phyloP scores from a whole-genome alignment of 2,113 vertebrate genomes.

The Calidris pugnax region DNA sequence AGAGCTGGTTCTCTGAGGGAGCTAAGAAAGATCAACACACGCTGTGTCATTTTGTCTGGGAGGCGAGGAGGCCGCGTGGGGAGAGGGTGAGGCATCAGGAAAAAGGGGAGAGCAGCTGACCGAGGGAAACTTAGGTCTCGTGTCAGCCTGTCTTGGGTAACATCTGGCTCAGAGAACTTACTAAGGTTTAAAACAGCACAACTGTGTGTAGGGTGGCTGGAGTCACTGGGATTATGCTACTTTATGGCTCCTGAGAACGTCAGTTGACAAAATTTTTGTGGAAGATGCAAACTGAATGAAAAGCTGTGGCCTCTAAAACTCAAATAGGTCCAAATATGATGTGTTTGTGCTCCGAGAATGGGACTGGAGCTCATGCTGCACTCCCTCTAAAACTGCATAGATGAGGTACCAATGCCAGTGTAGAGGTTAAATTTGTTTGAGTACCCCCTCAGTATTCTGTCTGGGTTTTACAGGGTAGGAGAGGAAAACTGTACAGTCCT shows the following conservation, averaged over 20 bases:
- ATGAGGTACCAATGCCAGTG: background rate
- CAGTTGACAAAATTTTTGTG: background rate
- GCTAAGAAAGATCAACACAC: background rate
- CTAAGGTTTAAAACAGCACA: background rate
- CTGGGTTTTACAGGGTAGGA: background rate
- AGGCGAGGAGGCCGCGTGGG: background rate
- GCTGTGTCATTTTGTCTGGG: background rate
- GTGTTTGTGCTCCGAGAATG: background rate
- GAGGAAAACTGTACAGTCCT: background rate
- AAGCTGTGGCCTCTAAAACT: background rate
- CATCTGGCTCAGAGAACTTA: background rate
- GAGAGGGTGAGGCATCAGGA: background rate
- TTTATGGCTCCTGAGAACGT: background rate
- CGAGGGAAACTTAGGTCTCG: background rate
- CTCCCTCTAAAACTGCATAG: background rate
- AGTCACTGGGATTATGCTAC: background rate
- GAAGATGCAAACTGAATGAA: background rate
- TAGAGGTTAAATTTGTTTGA: background rate
- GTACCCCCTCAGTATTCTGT: background rate
- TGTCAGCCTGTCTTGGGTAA: background rate
- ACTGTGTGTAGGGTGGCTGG: background rate
- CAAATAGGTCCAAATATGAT: no score
- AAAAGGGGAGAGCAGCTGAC: background rate
- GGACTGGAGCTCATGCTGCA: no score
- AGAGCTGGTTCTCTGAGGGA: background rate